A percentile compares a stretch with the other conserved stretches of the same genome.
These are phyloP conservation scores for Diachrysia chrysitis DNA, from an alignment of 2,888 invertebrate species.

Conservation along the genomic window DNA sequence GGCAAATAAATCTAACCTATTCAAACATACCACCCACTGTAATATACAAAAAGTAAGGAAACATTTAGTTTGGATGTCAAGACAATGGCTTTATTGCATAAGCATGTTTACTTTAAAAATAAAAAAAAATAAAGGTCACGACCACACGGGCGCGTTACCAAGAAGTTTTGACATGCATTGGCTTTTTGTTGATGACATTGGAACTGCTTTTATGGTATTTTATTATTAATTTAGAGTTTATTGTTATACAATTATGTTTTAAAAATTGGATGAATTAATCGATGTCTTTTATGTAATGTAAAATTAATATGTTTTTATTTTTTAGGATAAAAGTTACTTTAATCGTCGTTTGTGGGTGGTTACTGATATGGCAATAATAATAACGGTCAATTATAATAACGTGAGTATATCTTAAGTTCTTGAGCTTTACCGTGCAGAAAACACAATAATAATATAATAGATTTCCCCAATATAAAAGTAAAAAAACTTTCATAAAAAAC, in stretches of 20 bases:
- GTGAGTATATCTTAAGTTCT: too few relatives aligned
- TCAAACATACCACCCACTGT: slow-evolving; percentile 52
- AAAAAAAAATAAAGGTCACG: slow-evolving; percentile 63
- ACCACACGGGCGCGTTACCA: slow-evolving; percentile 76
- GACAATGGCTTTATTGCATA: slow-evolving; percentile 65
- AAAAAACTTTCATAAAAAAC: neutral
- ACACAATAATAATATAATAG: too few relatives aligned
- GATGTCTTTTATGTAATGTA: neutral
- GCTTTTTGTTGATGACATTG: slow-evolving; percentile 48
- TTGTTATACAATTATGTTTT: neutral
- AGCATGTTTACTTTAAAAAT: slow-evolving; percentile 76
- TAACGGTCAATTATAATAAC: neutral
- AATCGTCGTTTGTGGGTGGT: too few relatives aligned
- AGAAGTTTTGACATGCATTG: slow-evolving; percentile 44
- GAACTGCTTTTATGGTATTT: neutral
- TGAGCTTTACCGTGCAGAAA: too few relatives aligned
- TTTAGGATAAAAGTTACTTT: too few relatives aligned
- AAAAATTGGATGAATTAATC: neutral
- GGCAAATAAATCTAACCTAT: slow-evolving; percentile 31
- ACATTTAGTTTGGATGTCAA: slow-evolving; percentile 62
- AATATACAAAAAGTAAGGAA: slow-evolving; percentile 54
- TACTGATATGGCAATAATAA: neutral
- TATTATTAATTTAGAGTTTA: neutral
- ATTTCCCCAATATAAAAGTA: neutral
- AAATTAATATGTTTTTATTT: neutral